Conservation (phyloP, 1,140 invertebrate genomes). For the Pseudomyrmex concolor region DNA sequence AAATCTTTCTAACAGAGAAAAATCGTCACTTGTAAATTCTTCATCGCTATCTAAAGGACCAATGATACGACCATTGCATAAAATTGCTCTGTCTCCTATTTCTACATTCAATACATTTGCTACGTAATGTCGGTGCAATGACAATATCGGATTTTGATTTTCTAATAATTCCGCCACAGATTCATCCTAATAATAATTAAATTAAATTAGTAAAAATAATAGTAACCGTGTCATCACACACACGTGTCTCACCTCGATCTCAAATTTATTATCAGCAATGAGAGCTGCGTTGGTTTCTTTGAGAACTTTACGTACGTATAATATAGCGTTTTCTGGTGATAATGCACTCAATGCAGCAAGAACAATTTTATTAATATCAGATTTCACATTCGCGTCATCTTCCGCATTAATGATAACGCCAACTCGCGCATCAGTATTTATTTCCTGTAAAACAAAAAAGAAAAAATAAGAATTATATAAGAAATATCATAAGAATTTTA, state of each 20-base stretch:
- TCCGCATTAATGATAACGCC: slow-evolving; percentile 77
- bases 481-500: slow-evolving; percentile 38
- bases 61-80: slow-evolving; percentile 96
- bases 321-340: slow-evolving; percentile 74
- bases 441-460: slow-evolving; percentile 82
- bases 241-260: slow-evolving; percentile 72
- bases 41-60: slow-evolving; percentile 93
- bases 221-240: slow-evolving; percentile 35
- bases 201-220: slow-evolving; percentile 5
- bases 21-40: slow-evolving; percentile 95
- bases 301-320: slow-evolving; percentile 77
- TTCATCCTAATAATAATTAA: slow-evolving; percentile 69
- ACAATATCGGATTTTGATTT: slow-evolving; percentile 81
- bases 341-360: slow-evolving; percentile 77
- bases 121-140: slow-evolving; percentile 85
- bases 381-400: slow-evolving; percentile 49
- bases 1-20: slow-evolving; percentile 94
- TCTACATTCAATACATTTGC: slow-evolving; percentile 85
- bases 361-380: slow-evolving; percentile 79
- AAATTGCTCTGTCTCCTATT: slow-evolving; percentile 88
- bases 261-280: slow-evolving; percentile 70
- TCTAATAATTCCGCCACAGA: slow-evolving; percentile 75
- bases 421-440: slow-evolving; percentile 82
- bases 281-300: slow-evolving; percentile 71
- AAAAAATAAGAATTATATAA: too few species aligned